Evolutionary conservation across 2,113 vertebrate genomes (phyloP).

Genomic region (Synchiropus splendidus): DNA sequence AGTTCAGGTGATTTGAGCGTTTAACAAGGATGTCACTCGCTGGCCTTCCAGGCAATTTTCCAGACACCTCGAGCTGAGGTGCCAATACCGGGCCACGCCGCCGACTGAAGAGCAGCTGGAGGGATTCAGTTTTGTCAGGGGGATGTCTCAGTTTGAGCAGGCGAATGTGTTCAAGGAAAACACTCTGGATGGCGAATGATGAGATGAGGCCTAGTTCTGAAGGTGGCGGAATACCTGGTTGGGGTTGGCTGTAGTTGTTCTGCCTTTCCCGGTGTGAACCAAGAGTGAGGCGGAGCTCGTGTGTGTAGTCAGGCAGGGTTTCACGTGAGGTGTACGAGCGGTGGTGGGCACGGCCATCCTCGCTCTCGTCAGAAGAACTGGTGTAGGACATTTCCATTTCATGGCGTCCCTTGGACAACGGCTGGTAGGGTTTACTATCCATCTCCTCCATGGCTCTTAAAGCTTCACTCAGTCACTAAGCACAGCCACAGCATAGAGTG

Average conservation of each 20-base stretch:
- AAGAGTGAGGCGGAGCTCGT: slow-evolving; percentile 85
- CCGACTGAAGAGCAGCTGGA: too few species aligned
- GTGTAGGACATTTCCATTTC: slow-evolving; percentile 94
- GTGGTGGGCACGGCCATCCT: slow-evolving; percentile 82
- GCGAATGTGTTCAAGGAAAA: too few species aligned
- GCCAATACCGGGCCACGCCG: too few species aligned
- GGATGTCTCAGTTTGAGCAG: too few species aligned
- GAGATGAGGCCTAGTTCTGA: too few species aligned
- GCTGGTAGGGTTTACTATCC: slow-evolving; percentile 96
- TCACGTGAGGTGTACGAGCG: slow-evolving; percentile 90
- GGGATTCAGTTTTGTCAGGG: too few species aligned
- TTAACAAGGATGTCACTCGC: not conserved
- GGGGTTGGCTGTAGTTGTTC: slow-evolving; percentile 75
- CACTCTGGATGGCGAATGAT: too few species aligned
- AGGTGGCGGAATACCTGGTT: slow-evolving; percentile 72
- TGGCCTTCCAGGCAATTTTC: slow-evolving; percentile 7
- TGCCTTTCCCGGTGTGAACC: slow-evolving; percentile 83
- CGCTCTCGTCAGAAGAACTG: slow-evolving; percentile 93
- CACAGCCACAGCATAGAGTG: slow-evolving; percentile 52
- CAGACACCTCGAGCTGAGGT: not conserved
- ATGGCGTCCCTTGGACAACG: slow-evolving; percentile 87
- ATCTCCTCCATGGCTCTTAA: slow-evolving; percentile 87
- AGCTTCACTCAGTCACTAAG: slow-evolving; percentile 72
- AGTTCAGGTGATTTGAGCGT: slow-evolving; percentile 1
- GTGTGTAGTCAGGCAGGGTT: slow-evolving; percentile 86